Base-by-base conservation (phyloP, 2,888 invertebrate genomes). In the Lasioglossum calceatum region DNA sequence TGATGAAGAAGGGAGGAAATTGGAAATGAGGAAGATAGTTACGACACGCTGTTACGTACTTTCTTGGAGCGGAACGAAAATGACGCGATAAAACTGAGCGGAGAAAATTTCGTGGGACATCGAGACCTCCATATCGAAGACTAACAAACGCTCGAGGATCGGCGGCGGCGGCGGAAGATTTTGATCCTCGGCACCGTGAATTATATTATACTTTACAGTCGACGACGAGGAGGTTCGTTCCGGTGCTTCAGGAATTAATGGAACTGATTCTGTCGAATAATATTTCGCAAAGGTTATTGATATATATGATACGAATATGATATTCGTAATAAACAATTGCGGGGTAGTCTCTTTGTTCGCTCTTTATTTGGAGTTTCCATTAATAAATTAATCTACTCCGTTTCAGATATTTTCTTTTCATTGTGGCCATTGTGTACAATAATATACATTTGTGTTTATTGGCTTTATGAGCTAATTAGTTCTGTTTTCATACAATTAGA, bases 1-100 rank as follows among this genome's bases (percentile, higher is more conserved):
- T 44, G 64, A 36, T 75, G 83, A 47, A 76, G 50, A 39, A 47
- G 83, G 47, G 71, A 70, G 50, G 54, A 86, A 85, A 85, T 81
- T 86, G 85, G 71, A 86, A 86, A 86, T 85, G 85, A 86, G 78
- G 75, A 78, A 72, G 78, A 81, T 79, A 86, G 86, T 86, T 81
- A 81, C 47, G 81, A 67, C 78, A 58, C 85, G 81, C 50, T 72
- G 84, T 84, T 84, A 71, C 70, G 70, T 64, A 61, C 72, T 64
- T 71, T 61, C 79, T 58, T 19, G 42, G 39, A 32, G 67, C 36
- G 73, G 72, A 72, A 79, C 50, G 82, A 75, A 42, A 79, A 77
- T 70, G 72, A 64, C 47, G 73, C 27, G 44, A 67, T 47, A 74
- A 78, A 81, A 77, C 73, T 74, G 58, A 74, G 32, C 58, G 50